Evolutionary conservation across 2,113 vertebrate species (phyloP).

Genomic region (Conger conger): DNA sequence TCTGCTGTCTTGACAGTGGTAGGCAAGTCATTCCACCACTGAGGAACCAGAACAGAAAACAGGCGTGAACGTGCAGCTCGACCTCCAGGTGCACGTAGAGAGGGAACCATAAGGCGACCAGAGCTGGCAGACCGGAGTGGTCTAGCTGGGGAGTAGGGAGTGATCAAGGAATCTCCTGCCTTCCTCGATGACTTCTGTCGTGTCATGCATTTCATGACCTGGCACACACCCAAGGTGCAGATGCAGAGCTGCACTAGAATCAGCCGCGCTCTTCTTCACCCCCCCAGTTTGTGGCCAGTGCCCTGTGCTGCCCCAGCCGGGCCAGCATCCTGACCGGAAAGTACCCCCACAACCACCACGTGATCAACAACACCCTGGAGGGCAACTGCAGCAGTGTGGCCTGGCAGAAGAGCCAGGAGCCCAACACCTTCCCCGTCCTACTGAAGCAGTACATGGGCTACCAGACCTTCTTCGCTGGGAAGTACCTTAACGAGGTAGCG

Average conservation of each 20-base stretch:
- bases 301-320: slow-evolving; percentile 94
- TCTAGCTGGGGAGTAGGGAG: no score
- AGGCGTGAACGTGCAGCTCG: no score
- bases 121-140: no score
- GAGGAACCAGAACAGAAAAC: no score
- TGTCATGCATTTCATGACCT: background rate
- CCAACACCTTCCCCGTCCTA: slow-evolving; percentile 80
- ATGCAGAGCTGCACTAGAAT: background rate
- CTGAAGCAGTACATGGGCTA: slow-evolving; percentile 77
- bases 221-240: background rate
- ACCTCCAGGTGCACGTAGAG: no score
- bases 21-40: no score
- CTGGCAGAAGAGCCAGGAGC: slow-evolving; percentile 96
- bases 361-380: slow-evolving; percentile 94
- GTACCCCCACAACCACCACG: slow-evolving; percentile 95
- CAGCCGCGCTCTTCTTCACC: background rate
- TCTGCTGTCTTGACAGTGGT: no score
- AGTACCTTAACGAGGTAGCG: slow-evolving; percentile 93
- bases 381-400: slow-evolving; percentile 94
- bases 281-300: slow-evolving; percentile 90
- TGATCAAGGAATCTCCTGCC: no score
- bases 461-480: slow-evolving; percentile 96
- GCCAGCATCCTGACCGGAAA: slow-evolving; percentile 96
- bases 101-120: no score
- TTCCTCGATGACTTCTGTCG: background rate